These are phyloP conservation scores for Mycalesis mineus DNA, from an alignment of 2,888 invertebrate species.

Conservation along the genomic window DNA sequence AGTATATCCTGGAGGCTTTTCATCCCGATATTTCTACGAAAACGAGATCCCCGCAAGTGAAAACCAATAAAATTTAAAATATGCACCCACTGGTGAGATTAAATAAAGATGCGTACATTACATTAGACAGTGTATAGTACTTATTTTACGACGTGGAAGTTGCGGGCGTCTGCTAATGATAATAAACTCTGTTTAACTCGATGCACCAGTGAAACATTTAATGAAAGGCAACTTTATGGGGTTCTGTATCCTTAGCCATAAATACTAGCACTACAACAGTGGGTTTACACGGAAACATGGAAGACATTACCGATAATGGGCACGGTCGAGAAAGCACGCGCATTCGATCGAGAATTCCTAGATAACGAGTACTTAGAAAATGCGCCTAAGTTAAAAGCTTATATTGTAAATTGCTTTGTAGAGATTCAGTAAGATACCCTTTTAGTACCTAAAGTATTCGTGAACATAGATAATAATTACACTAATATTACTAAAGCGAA, in stretches of 20 bases:
- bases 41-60: too few relatives aligned
- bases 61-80: too few relatives aligned
- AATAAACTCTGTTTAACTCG: background rate
- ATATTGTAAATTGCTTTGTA: background rate
- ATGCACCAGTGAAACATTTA: background rate
- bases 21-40: too few relatives aligned
- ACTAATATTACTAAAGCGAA: too few relatives aligned
- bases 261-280: constrained; percentile 1
- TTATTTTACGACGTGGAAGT: constrained; percentile 2
- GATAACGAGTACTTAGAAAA: constrained; percentile 19
- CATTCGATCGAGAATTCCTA: constrained; percentile 19
- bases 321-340: constrained; percentile 14
- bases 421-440: too few relatives aligned
- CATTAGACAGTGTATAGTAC: background rate
- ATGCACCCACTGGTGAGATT: too few relatives aligned
- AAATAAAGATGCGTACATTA: background rate
- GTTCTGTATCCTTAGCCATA: constrained; percentile 11
- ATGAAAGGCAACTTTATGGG: constrained; percentile 5
- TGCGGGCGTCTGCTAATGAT: background rate
- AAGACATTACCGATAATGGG: constrained; percentile 20
- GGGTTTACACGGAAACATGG: constrained; percentile 15
- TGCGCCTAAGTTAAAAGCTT: constrained; percentile 12
- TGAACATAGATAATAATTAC: too few relatives aligned
- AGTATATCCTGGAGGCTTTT: too few relatives aligned
- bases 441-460: too few relatives aligned